Evolutionary conservation across 2,888 invertebrate genomes (phyloP).

Genomic region (Camponotus fellah): DNA sequence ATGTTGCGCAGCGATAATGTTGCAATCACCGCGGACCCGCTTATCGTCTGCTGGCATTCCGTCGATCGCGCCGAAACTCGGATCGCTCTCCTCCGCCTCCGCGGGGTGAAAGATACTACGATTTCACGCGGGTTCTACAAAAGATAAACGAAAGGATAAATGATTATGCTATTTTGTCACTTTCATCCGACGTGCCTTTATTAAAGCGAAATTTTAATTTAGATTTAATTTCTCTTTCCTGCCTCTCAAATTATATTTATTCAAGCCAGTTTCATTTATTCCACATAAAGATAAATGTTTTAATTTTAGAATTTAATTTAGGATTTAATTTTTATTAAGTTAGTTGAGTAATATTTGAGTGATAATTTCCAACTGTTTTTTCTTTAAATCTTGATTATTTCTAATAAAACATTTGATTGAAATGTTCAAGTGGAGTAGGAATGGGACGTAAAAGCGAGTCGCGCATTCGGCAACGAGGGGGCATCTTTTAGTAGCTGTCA

Average conservation of each 20-base stretch:
- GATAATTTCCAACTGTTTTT: not conserved
- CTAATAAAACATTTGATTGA: not conserved
- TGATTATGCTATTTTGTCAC: too few relatives aligned
- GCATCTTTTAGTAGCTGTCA: constrained; percentile 56
- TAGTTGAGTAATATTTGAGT: not conserved
- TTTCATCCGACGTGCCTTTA: too few relatives aligned
- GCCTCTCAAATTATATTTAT: not conserved
- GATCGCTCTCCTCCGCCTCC: constrained; percentile 14
- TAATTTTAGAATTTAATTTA: not conserved
- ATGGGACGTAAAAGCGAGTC: constrained; percentile 51
- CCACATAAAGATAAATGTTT: not conserved
- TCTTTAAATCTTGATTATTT: not conserved
- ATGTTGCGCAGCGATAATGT: constrained; percentile 73
- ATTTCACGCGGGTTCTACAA: not conserved
- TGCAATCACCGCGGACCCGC: constrained; percentile 66
- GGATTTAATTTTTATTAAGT: not conserved
- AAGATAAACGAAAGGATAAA: too few relatives aligned
- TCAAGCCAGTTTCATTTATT: not conserved
- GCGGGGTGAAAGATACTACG: constrained; percentile 1
- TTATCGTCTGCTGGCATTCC: constrained; percentile 66
- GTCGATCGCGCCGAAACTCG: constrained; percentile 63
- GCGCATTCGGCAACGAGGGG: not conserved
- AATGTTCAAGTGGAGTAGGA: not conserved
- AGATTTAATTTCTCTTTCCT: not conserved
- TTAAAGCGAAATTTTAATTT: not conserved